Evolutionary conservation across 1,140 invertebrate species (phyloP).

Genomic region (Trichogramma pretiosum): DNA sequence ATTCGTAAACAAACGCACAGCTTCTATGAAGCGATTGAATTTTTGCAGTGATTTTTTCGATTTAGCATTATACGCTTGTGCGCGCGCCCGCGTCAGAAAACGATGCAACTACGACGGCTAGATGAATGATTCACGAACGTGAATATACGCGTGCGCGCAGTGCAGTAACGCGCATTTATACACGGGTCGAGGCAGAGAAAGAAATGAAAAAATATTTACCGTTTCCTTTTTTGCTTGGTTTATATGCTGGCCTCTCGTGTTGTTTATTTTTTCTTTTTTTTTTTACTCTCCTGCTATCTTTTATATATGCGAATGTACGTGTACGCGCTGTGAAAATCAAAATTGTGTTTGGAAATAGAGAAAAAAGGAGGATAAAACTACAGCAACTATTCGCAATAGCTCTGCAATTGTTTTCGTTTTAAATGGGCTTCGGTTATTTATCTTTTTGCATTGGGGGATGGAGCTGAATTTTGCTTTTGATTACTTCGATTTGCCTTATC

Average conservation of each 20-base stretch:
- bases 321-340: no score
- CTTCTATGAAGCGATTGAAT: neutral
- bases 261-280: no score
- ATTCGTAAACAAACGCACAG: neutral
- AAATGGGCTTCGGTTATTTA: no score
- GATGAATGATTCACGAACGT: conserved; percentile 12
- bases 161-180: no score
- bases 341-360: no score
- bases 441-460: no score
- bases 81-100: neutral
- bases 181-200: neutral
- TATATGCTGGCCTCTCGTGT: neutral
- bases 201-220: conserved; percentile 16
- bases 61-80: no score
- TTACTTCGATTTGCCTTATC: neutral
- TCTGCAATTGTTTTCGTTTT: conserved; percentile 10
- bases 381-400: neutral
- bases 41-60: neutral
- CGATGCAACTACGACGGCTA: no score
- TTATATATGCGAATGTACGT: no score
- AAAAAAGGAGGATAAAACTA: no score
- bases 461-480: conserved; percentile 11
- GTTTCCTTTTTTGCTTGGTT: conserved; percentile 11
- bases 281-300: no score
- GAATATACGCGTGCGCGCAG: no score